Evolutionary conservation across 2,113 vertebrate genomes (phyloP).

Genomic region (Prunella himalayana): DNA sequence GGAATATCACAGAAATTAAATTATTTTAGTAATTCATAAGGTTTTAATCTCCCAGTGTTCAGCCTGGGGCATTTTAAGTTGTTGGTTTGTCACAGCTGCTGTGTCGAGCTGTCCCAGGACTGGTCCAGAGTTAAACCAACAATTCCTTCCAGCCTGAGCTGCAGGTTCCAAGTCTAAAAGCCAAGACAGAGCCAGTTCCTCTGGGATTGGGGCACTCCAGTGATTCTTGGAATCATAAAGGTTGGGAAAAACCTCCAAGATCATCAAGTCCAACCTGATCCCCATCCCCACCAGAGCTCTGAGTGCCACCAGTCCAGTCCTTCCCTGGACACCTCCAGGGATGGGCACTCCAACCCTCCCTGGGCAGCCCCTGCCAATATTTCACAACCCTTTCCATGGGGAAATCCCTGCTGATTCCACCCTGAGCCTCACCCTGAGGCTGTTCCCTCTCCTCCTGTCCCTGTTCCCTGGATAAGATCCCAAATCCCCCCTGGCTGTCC

Average conservation of each 20-base stretch:
- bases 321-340: not conserved
- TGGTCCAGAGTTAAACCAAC: not conserved
- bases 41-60: not conserved
- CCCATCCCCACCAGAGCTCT: not conserved
- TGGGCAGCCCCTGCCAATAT: not conserved
- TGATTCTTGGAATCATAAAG: rapidly evolving
- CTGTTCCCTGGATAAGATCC: not conserved
- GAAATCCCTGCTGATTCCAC: not conserved
- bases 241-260: not conserved
- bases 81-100: not conserved
- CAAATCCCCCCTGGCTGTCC: not conserved
- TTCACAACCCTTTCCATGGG: rapidly evolving
- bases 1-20: not conserved
- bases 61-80: not conserved
- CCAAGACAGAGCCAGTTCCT: not conserved
- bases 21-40: not conserved
- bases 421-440: not conserved
- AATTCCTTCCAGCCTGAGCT: not conserved
- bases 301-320: rapidly evolving
- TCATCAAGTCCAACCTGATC: not conserved
- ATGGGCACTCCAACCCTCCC: not conserved
- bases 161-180: not conserved
- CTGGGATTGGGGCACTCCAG: not conserved
- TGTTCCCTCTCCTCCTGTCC: not conserved
- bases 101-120: not conserved